Conservation (phyloP, 2,888 invertebrate genomes). For the Sipha maydis region DNA sequence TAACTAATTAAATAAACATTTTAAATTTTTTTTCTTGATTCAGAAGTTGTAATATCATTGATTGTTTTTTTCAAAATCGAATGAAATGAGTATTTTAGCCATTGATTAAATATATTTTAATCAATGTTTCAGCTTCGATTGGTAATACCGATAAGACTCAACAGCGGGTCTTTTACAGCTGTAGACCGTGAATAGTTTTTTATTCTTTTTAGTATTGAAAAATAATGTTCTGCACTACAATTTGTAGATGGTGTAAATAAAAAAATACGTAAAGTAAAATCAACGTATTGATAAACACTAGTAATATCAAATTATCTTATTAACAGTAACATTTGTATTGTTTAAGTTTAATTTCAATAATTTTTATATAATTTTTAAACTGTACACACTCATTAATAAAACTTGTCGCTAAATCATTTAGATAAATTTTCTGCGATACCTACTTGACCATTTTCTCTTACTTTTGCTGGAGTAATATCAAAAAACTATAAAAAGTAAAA, state of each 20-base stretch:
- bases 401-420: neutral
- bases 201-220: constrained; percentile 17
- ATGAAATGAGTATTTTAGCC: neutral
- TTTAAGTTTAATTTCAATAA: neutral
- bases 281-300: neutral
- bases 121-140: neutral
- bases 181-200: neutral
- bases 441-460: neutral
- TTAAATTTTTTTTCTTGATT: neutral
- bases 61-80: neutral
- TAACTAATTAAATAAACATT: no score
- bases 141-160: neutral
- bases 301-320: neutral
- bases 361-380: neutral
- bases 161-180: constrained; percentile 9
- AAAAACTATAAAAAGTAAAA: neutral
- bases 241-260: neutral
- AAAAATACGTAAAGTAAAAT: neutral
- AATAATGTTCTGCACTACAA: neutral
- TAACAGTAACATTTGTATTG: neutral
- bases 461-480: neutral
- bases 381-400: neutral
- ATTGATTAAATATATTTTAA: no score
- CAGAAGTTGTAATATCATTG: neutral
- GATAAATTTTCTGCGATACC: neutral